These are phyloP conservation scores for Serrognathus titanus DNA, from an alignment of 2,888 invertebrate genomes.

Conservation along the genomic window DNA sequence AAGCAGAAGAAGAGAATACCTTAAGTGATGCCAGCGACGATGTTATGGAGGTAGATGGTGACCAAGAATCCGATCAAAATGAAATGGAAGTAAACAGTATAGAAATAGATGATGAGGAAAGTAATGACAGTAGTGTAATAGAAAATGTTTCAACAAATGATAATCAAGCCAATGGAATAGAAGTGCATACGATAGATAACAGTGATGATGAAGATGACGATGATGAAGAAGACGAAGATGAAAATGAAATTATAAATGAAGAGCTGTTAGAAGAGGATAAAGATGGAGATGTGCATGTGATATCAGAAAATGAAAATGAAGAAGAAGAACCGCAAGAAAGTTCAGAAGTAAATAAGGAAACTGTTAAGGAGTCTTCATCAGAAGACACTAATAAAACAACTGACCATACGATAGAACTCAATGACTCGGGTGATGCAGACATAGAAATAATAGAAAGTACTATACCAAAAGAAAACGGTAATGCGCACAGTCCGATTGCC, in stretches of 20 bases:
- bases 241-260: conserved; percentile 19
- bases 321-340: conserved; percentile 36
- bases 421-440: conserved; percentile 43
- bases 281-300: conserved; percentile 22
- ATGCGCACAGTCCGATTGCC: conserved; percentile 37
- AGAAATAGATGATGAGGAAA: conserved; percentile 25
- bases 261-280: conserved; percentile 8
- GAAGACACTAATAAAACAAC: conserved; percentile 20
- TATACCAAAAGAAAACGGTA: conserved; percentile 46
- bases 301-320: conserved; percentile 31
- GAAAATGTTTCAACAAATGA: conserved; percentile 28
- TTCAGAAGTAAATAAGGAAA: conserved; percentile 34
- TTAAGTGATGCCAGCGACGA: conserved; percentile 18
- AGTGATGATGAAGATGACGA: conserved; percentile 25
- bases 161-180: conserved; percentile 22
- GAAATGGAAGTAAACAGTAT: conserved; percentile 11
- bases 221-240: conserved; percentile 17
- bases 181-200: conserved; percentile 17
- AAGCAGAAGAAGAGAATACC: conserved; percentile 27
- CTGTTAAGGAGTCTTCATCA: conserved; percentile 8
- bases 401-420: conserved; percentile 26
- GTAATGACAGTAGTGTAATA: conserved; percentile 28
- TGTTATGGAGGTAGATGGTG: conserved; percentile 37
- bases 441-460: conserved; percentile 45
- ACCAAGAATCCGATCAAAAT: conserved; percentile 9